Conservation (phyloP, 1,140 invertebrate species). For the Trichonephila inaurata region DNA sequence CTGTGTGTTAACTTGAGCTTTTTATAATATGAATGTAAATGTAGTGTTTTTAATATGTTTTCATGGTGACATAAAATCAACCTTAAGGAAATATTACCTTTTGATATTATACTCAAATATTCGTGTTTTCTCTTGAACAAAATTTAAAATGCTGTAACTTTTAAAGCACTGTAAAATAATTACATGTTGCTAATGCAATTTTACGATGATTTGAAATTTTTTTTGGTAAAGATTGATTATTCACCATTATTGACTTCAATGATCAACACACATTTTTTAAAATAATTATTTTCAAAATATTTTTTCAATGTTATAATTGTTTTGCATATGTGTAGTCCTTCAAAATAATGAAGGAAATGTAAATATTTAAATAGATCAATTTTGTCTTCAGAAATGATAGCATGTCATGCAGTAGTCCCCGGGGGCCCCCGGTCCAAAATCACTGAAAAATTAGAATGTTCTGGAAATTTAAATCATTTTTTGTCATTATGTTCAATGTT, state of each 20-base stretch:
- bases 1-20: slow-evolving; percentile 47
- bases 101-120: slow-evolving; percentile 1
- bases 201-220: neutral
- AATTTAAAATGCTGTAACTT: neutral
- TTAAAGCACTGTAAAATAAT: slow-evolving; percentile 12
- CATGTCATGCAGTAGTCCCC: no score
- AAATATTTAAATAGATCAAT: no score
- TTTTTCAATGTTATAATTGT: no score
- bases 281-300: no score
- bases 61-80: slow-evolving; percentile 28
- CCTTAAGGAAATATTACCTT: neutral
- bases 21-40: slow-evolving; percentile 67
- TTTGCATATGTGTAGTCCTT: no score
- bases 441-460: no score
- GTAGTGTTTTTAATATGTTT: slow-evolving; percentile 68
- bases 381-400: no score
- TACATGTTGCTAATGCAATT: neutral
- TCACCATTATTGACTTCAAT: neutral
- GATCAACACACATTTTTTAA: no score
- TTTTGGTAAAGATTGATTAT: neutral
- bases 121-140: slow-evolving; percentile 14
- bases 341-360: no score
- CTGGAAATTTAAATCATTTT: no score
- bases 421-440: no score
- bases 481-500: no score